Base-by-base conservation (phyloP, 2,113 vertebrate species). In the Pomatostomus ruficeps region DNA sequence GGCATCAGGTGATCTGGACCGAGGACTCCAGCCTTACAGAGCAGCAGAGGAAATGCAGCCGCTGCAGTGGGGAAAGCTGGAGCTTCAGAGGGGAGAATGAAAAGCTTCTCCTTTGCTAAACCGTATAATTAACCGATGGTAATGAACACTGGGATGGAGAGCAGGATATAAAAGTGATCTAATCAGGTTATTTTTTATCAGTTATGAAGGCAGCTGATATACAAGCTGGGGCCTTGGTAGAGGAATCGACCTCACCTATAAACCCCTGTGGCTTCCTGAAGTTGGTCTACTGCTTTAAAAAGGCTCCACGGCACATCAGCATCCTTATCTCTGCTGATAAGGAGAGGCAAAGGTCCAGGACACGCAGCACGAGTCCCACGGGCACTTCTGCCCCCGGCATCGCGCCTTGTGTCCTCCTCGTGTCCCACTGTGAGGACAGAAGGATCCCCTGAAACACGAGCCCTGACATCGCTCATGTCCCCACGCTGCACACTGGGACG, bases 371-470 rank as follows among this genome's bases (percentile, higher is more conserved):
- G n/a, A 31, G 3, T 8, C 21, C 57, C n/a, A 17, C 1, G 3
- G 55, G n/a, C 28, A 8, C 10, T 7, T 10, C 10, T 52, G 10
- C 20, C 68, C 31, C 28, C 5, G 12, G 36, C 29, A 55, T 0
- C 5, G 1, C 9, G 4, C 0, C 5, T 1, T 8, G 26, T 3
- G 14, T 9, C 10, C 40, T 36, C 29, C 10, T 2, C 8, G 2
- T 2, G 59, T 7, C 28, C 6, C 29, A 3, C 18, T 2, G 21
- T 0, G 23, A 3, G 36, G 10, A 3, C 15, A 3, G 4, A 21
- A 7, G 18, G 62, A 4, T 19, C 22, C 12, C 15, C 26, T 15
- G 5, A 3, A 36, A 4, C 52, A 16, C 0, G 12, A 17, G 12
- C 8, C 9, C 43, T 9, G 55, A 4, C 25, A 6, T 3, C 22